Conservation (phyloP, 2,888 invertebrate genomes). For the Leucophora obtusa region DNA sequence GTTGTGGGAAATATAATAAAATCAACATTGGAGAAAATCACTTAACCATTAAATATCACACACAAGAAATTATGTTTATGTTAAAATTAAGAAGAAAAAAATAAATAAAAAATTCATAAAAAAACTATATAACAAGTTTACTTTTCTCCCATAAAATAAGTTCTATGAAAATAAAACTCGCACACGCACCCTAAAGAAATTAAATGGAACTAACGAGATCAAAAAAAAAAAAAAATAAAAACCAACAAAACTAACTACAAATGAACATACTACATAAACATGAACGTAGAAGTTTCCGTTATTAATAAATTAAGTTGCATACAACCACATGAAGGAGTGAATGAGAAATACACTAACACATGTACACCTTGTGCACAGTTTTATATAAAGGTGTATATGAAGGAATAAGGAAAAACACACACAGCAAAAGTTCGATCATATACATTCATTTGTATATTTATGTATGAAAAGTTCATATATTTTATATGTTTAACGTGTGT, state of each 20-base stretch:
- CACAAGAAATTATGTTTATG: neutral
- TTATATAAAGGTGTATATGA: neutral
- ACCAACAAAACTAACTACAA: neutral
- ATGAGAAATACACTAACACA: neutral
- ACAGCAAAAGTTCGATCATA: neutral
- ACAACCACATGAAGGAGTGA: slow-evolving; percentile 16
- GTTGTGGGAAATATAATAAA: slow-evolving; percentile 24
- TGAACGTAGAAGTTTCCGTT: slow-evolving; percentile 53
- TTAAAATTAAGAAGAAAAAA: neutral
- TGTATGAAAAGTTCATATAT: neutral
- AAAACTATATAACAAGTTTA: too few relatives aligned
- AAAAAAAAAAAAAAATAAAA: neutral
- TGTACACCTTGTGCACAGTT: neutral
- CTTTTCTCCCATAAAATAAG: neutral
- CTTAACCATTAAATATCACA: slow-evolving; percentile 37
- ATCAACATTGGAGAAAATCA: slow-evolving; percentile 44
- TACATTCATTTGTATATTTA: neutral
- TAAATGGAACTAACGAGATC: neutral
- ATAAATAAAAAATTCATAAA: too few relatives aligned
- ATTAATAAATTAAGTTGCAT: slow-evolving; percentile 60
- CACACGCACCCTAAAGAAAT: neutral
- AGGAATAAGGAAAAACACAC: neutral
- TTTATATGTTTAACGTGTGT: slow-evolving; percentile 2
- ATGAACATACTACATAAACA: slow-evolving; percentile 34
- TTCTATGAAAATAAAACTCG: neutral